Conservation (phyloP, 2,888 invertebrate species). For the Agriopis aurantiaria region DNA sequence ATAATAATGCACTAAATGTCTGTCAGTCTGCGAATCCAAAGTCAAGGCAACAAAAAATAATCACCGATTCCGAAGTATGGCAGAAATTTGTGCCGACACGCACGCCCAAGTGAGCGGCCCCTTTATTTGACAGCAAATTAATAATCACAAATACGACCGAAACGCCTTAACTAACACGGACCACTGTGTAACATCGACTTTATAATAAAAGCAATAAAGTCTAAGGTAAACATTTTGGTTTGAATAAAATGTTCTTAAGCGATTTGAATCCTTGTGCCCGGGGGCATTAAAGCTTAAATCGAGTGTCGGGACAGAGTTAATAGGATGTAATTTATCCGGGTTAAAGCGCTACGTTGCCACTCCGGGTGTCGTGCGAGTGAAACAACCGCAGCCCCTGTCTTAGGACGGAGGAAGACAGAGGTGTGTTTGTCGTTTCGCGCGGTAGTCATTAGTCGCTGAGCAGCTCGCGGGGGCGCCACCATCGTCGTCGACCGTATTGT, state of each 20-base stretch:
- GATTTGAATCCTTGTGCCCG: constrained; percentile 81
- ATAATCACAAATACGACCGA: constrained; percentile 76
- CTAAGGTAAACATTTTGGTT: constrained; percentile 70
- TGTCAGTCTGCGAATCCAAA: constrained; percentile 81
- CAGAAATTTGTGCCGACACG: constrained; percentile 86
- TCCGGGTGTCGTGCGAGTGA: constrained; percentile 74
- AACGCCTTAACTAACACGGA: constrained; percentile 72
- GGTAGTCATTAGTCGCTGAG: constrained; percentile 74
- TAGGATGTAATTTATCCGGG: constrained; percentile 86
- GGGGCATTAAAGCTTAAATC: constrained; percentile 82
- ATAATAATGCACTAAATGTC: constrained; percentile 75
- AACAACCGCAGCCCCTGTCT: constrained; percentile 52
- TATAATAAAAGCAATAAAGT: constrained; percentile 75
- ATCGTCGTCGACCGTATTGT: constrained; percentile 66
- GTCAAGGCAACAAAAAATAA: constrained; percentile 82
- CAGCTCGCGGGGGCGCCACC: constrained; percentile 71
- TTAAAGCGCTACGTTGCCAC: constrained; percentile 81
- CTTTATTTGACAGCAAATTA: constrained; percentile 87
- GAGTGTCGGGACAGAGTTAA: constrained; percentile 81
- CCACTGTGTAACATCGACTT: constrained; percentile 74
- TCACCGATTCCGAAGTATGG: constrained; percentile 85
- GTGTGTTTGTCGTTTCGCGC: constrained; percentile 72
- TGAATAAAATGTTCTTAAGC: constrained; percentile 70
- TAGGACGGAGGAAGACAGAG: constrained; percentile 62
- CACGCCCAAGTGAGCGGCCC: constrained; percentile 86